These are phyloP conservation scores for Syrmaticus mikado DNA, from an alignment of 2,113 vertebrate genomes.

Conservation along the genomic window DNA sequence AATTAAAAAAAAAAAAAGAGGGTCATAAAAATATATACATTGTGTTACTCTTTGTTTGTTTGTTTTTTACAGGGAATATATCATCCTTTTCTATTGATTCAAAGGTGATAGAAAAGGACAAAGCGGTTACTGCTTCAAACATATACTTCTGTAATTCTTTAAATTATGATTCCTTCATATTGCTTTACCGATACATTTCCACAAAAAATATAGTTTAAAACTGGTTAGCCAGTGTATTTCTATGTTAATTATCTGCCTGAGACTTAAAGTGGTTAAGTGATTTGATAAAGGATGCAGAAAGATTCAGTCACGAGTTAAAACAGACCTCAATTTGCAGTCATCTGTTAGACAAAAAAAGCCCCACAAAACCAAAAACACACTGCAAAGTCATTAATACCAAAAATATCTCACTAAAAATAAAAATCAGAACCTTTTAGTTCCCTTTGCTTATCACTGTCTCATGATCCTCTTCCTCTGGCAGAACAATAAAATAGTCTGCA, in stretches of 20 bases:
- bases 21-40: not conserved
- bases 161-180: not conserved
- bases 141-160: not conserved
- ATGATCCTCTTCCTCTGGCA: not conserved
- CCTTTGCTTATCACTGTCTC: constrained; percentile 16
- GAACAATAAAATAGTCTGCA: not conserved
- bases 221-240: not conserved
- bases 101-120: not conserved
- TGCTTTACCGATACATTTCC: not conserved
- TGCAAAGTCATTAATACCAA: constrained; percentile 36
- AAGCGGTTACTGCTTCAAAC: not conserved
- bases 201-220: not conserved
- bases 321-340: constrained; percentile 14
- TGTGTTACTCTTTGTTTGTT: not conserved
- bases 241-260: not conserved
- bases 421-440: constrained; percentile 60
- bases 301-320: constrained; percentile 28
- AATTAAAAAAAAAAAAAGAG: not conserved
- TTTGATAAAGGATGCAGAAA: not conserved
- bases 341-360: constrained; percentile 2
- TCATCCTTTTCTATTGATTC: not conserved
- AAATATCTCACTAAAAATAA: constrained; percentile 61
- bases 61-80: not conserved
- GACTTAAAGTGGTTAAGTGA: not conserved
- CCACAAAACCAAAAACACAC: constrained; percentile 3